phyloP scores from a whole-genome alignment of 2,888 invertebrate species.

The Epinotia brunnichana region DNA sequence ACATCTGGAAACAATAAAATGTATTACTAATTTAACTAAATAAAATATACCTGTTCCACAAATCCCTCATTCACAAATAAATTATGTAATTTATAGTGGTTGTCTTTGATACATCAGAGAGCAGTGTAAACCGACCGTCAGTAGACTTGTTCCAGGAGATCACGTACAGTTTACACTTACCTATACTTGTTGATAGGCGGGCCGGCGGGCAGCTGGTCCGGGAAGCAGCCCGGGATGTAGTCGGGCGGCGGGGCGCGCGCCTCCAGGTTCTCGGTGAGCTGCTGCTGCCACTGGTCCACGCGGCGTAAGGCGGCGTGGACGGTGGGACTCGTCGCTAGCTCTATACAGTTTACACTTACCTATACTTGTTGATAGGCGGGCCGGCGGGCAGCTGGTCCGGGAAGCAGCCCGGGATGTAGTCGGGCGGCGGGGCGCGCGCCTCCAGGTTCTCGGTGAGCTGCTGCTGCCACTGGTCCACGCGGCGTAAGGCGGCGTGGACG shows the following conservation, averaged over 20 bases:
- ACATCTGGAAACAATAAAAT: constrained; percentile 84
- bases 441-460: constrained; percentile 90
- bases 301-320: constrained; percentile 94
- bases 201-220: constrained; percentile 89
- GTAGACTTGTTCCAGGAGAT: no score
- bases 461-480: constrained; percentile 95
- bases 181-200: constrained; percentile 96
- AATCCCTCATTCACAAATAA: no score
- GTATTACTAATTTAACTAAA: neutral
- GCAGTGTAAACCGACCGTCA: no score
- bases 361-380: no score
- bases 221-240: constrained; percentile 95
- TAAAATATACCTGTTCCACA: neutral
- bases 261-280: constrained; percentile 90
- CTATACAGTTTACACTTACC: no score
- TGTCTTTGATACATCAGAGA: no score
- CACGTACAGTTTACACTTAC: constrained; percentile 51
- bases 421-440: constrained; percentile 80
- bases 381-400: no score
- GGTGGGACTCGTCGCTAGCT: constrained; percentile 90
- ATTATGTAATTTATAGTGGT: no score
- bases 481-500: constrained; percentile 93
- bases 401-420: no score
- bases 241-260: constrained; percentile 90
- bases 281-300: constrained; percentile 95